Conservation (phyloP, 2,888 invertebrate genomes). For the Dynastes tityus region DNA sequence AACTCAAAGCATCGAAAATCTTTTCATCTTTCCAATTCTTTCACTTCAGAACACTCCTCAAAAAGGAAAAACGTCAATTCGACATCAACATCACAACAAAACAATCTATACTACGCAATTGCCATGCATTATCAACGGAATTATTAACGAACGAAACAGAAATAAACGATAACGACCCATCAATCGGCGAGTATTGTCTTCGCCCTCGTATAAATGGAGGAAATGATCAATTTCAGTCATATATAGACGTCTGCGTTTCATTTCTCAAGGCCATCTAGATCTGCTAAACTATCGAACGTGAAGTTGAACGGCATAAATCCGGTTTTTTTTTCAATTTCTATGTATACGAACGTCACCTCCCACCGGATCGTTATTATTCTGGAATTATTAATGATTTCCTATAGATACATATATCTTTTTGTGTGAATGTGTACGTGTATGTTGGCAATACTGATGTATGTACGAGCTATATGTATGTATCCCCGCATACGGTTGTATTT, state of each 20-base stretch:
- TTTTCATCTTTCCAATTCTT: too few species aligned
- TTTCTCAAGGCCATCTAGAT: conserved; percentile 37
- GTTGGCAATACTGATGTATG: neutral
- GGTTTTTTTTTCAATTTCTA: conserved; percentile 39
- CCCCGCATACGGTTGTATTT: neutral
- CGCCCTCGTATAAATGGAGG: conserved; percentile 22
- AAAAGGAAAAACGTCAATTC: too few species aligned
- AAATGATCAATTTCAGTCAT: conserved; percentile 38
- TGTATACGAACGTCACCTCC: conserved; percentile 32
- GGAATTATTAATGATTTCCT: conserved; percentile 31
- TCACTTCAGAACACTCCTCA: too few species aligned
- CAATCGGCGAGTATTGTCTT: conserved; percentile 34
- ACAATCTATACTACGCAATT: too few species aligned
- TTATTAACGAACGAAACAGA: conserved; percentile 7
- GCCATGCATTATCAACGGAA: neutral
- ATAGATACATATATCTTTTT: neutral
- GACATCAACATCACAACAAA: too few species aligned
- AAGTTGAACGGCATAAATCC: conserved; percentile 31
- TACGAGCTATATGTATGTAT: neutral
- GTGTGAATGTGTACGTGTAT: neutral
- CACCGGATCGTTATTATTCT: conserved; percentile 19
- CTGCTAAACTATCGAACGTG: conserved; percentile 29
- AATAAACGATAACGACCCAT: conserved; percentile 1
- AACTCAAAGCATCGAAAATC: too few species aligned
- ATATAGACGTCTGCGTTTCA: conserved; percentile 37